A percentile compares a stretch with the other conserved stretches of the same genome.
phyloP scores from a whole-genome alignment of 2,113 vertebrate species.

The Zosterops borbonicus region DNA sequence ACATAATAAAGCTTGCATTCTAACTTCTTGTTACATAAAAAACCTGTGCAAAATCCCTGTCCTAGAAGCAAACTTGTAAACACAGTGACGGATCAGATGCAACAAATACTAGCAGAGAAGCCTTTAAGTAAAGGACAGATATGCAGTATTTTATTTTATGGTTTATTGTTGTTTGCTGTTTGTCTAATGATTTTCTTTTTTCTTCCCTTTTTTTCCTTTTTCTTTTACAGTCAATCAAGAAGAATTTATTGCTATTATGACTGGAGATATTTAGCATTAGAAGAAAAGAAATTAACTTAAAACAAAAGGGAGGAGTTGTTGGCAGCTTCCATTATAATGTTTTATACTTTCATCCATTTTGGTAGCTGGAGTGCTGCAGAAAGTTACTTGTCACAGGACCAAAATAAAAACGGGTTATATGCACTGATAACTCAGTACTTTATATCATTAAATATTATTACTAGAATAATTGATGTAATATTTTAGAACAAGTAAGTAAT shows the following conservation, averaged over 20 bases:
- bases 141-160: not conserved
- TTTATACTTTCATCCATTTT: constrained; percentile 36
- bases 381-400: constrained; percentile 42
- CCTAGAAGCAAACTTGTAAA: not conserved
- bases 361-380: constrained; percentile 48
- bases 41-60: not conserved
- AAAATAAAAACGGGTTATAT: constrained; percentile 45
- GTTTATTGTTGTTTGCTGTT: not conserved
- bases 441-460: constrained; percentile 27
- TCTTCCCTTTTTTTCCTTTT: not conserved
- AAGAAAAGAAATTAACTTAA: constrained; percentile 34
- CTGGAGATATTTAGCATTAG: constrained; percentile 83
- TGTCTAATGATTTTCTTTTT: constrained; percentile 43
- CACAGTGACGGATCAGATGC: not conserved
- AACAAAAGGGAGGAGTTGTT: not conserved
- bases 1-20: not conserved
- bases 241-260: constrained; percentile 97
- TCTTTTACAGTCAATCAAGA: constrained; percentile 88
- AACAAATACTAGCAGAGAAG: not conserved
- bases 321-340: constrained; percentile 28
- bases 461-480: not conserved
- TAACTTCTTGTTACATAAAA: not conserved
- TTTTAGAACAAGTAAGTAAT: constrained; percentile 54
- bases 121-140: not conserved
- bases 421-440: constrained; percentile 61